Base-by-base conservation (phyloP, 2,888 invertebrate genomes). In the Lycocerus yunnanus region DNA sequence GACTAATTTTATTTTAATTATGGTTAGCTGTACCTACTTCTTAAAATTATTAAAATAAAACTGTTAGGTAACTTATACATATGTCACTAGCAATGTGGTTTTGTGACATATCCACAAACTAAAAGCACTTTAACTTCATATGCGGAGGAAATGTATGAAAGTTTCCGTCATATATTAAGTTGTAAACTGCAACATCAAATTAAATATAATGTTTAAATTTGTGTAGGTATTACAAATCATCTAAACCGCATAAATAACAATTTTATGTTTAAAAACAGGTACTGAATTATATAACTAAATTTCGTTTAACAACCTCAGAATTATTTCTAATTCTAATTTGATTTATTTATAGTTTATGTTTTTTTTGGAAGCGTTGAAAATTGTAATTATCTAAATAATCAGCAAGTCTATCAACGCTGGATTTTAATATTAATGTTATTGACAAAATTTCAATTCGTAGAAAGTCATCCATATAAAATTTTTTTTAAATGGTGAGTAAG, bases 41-140 rank as follows among this genome's bases (percentile, higher is more conserved):
- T 24, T 15, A 60, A 61, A 18, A 43, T 16, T 18, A 68, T 75
- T 69, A 75, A 60, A 68, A 58, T 15, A 69, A 69, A 58, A 68
- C 61, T 58, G 68, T 69, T 24, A 68, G 24, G 43, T 72, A 74
- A 75, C 73, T 66, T 70, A 79, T 66, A n/a, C n/a, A n/a, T n/a
- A 78, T 80, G 81, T 81, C 80, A 81, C 72, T 74, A 72, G 76
- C 81, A 81, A 76, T 58, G 71, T 68, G 74, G 77, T 72, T 74
- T 68, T 70, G 76, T 77, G 77, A 75, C 79, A 79, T 76, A 78
- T 73, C 77, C 80, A 77, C 80, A 74, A 80, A 79, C 80, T 80
- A 82, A 82, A 81, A 81, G 80, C 80, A 78, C 80, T 82, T 82
- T 80, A 81, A 80, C 79, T 81, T 80, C 80, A 81, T 81, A 80